Percentiles rank a stretch among this genome's conserved stretches.
phyloP scores from a whole-genome alignment of 2,888 invertebrate genomes.

The Ceriagrion tenellum region DNA sequence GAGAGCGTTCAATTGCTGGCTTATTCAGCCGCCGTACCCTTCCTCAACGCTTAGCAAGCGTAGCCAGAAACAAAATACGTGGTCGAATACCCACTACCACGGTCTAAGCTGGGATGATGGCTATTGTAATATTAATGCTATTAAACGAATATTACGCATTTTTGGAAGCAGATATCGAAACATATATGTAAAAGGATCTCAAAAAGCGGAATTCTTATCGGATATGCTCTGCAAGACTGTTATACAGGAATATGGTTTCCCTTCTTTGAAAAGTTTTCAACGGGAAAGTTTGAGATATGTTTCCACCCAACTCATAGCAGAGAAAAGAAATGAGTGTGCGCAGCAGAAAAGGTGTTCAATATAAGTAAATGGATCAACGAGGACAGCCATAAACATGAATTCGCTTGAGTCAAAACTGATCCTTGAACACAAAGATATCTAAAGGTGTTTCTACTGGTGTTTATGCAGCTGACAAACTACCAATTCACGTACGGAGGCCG shows the following conservation, averaged over 20 bases:
- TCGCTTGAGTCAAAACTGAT: not conserved
- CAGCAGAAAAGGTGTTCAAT: not conserved
- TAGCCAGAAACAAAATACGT: not conserved
- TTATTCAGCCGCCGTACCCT: not conserved
- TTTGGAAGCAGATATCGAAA: not conserved
- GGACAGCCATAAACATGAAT: not conserved
- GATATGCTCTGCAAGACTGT: not conserved
- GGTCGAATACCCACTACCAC: not conserved
- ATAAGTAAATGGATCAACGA: not conserved
- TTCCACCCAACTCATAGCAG: no score
- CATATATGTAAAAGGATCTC: not conserved
- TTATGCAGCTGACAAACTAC: no score
- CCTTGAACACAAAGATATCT: not conserved
- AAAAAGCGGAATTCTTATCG: not conserved
- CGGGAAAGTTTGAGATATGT: no score
- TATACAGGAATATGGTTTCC: not conserved
- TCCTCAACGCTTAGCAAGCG: not conserved
- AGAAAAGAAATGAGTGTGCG: not conserved
- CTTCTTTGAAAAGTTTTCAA: not conserved
- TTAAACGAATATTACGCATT: not conserved
- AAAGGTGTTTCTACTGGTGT: no score
- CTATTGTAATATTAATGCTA: not conserved
- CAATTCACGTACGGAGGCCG: no score
- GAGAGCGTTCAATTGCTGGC: not conserved
- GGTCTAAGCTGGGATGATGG: not conserved